phyloP scores from a whole-genome alignment of 1,140 invertebrate genomes.

The Lanistes nyassanus region DNA sequence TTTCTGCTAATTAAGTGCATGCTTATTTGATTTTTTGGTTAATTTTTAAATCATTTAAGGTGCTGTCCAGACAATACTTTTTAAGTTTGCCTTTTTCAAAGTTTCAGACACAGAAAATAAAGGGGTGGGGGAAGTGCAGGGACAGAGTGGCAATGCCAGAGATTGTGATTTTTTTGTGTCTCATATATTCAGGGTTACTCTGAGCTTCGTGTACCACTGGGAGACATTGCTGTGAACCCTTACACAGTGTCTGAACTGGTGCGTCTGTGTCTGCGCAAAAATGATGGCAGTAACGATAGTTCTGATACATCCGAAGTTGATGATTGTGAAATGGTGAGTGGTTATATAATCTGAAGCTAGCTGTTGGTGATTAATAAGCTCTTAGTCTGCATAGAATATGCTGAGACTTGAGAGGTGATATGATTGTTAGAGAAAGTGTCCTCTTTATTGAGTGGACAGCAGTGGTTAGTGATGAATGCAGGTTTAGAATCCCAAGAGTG shows the following conservation, averaged over 20 bases:
- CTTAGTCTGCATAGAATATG: not conserved
- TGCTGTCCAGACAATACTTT: too few species aligned
- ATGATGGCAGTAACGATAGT: conserved; percentile 46
- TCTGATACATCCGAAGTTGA: conserved; percentile 51
- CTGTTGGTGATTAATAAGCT: not conserved
- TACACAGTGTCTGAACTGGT: conserved; percentile 61
- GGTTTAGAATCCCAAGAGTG: too few species aligned
- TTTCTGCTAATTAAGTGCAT: too few species aligned
- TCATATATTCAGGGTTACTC: conserved; percentile 54
- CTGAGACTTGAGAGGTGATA: not conserved
- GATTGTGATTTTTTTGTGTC: conserved; percentile 2
- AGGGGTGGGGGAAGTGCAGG: too few species aligned
- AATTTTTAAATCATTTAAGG: too few species aligned
- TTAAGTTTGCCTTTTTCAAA: too few species aligned
- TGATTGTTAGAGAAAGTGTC: not conserved
- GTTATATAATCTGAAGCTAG: not conserved
- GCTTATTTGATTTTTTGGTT: too few species aligned
- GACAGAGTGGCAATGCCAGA: too few species aligned
- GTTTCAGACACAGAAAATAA: too few species aligned
- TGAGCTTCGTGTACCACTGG: conserved; percentile 54
- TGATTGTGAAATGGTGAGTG: conserved; percentile 20
- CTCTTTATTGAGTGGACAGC: not conserved
- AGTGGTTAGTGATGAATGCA: too few species aligned
- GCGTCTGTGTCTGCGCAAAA: conserved; percentile 54
- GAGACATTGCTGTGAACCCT: conserved; percentile 58